Evolutionary conservation across 2,888 invertebrate genomes (phyloP).

Genomic region (Epistrophe eligans): DNA sequence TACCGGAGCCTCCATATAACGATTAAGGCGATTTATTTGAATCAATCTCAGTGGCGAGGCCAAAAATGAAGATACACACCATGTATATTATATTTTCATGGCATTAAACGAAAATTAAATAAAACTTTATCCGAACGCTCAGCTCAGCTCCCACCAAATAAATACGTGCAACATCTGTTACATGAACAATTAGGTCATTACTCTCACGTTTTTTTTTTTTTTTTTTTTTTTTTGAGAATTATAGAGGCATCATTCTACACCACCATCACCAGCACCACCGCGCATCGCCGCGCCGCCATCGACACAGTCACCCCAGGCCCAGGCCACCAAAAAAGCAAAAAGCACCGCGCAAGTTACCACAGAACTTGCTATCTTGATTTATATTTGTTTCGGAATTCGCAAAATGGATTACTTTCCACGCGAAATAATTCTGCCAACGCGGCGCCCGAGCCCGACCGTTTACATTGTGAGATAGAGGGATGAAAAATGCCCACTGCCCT

Average conservation of each 20-base stretch:
- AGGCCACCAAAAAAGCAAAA: not conserved
- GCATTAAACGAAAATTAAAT: slow-evolving; percentile 44
- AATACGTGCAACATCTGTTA: slow-evolving; percentile 67
- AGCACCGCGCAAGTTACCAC: slow-evolving; percentile 18
- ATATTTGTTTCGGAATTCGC: slow-evolving; percentile 53
- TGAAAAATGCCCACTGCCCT: not conserved
- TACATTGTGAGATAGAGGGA: not conserved
- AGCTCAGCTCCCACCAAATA: slow-evolving; percentile 6
- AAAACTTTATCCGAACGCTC: slow-evolving; percentile 40
- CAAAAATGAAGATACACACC: slow-evolving; percentile 19
- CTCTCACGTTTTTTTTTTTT: slow-evolving; percentile 20
- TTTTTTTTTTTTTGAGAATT: not conserved
- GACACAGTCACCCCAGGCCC: not conserved
- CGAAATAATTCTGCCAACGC: slow-evolving; percentile 10
- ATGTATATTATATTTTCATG: not conserved
- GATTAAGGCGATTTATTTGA: slow-evolving; percentile 53
- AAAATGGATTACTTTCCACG: slow-evolving; percentile 46
- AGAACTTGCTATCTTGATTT: slow-evolving; percentile 39
- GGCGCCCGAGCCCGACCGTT: not conserved
- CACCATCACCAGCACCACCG: not conserved
- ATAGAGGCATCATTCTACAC: not conserved
- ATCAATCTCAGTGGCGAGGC: slow-evolving; percentile 39
- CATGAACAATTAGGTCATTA: slow-evolving; percentile 71
- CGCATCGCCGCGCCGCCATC: not conserved
- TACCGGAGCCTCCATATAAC: slow-evolving; percentile 32